phyloP scores from a whole-genome alignment of 2,888 invertebrate genomes.

The Dryococelus australis region DNA sequence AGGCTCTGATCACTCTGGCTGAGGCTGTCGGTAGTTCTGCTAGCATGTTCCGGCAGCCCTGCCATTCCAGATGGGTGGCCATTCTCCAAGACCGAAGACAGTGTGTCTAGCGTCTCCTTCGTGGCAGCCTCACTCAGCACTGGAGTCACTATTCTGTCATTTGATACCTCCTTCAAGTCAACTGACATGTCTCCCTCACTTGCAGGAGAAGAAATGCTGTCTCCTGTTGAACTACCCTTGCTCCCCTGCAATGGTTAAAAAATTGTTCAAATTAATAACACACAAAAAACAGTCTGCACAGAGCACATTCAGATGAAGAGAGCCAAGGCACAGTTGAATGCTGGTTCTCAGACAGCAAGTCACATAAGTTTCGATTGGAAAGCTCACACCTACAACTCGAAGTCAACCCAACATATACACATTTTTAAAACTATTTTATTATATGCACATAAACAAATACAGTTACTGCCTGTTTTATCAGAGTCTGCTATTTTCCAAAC shows the following conservation, averaged over 20 bases:
- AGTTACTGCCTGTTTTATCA: too few species aligned
- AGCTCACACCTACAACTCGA: too few species aligned
- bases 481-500: too few species aligned
- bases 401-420: too few species aligned
- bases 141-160: not conserved
- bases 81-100: constrained; percentile 35
- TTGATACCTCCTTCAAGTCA: not conserved
- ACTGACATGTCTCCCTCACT: not conserved
- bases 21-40: constrained; percentile 32
- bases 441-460: too few species aligned
- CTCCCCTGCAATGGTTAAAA: not conserved
- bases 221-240: not conserved
- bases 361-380: too few species aligned
- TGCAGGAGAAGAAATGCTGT: not conserved
- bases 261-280: too few species aligned
- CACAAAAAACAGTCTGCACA: too few species aligned
- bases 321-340: too few species aligned
- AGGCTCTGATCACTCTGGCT: constrained; percentile 41
- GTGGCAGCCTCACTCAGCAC: not conserved
- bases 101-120: constrained; percentile 13
- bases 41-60: constrained; percentile 31
- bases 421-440: too few species aligned
- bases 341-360: too few species aligned
- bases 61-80: constrained; percentile 27
- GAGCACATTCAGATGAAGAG: too few species aligned